Base-by-base conservation (phyloP, 2,113 vertebrate species). In the Malurus elegans region DNA sequence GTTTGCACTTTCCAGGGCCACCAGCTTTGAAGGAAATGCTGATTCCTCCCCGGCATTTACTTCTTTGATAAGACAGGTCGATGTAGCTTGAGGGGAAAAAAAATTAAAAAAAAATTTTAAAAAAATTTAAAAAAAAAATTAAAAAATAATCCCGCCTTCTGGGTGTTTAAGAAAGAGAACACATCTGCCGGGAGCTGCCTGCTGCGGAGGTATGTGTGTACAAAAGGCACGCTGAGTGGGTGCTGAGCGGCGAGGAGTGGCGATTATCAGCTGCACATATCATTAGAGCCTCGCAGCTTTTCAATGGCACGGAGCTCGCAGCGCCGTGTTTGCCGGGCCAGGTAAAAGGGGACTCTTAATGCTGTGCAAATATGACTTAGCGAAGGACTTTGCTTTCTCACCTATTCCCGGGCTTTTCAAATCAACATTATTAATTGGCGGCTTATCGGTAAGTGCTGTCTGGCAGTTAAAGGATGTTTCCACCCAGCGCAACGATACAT, bases 381-480 rank as follows among this genome's bases (percentile, higher is more conserved):
- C 90, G 18, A 96, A 97, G 97, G 96, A 96, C 97, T 97, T 97
- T 86, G 96, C 96, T 94, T 96, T 97, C 97, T 97, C 97, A 96
- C 97, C 96, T 96, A 84, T 95, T 97, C 90, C 70, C 67, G 79
- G 36, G 93, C 97, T 96, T 96, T 97, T 97, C 96, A 96, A 94
- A 95, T 95, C 75, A 79, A 75, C 91, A 92, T 97, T 97, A 96
- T 90, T 97, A 96, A 97, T 96, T 88, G 96, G 95, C 1, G 73
- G 87, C 97, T 98, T 98, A 98, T 97, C 98, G 40, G 45, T 83
- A 88, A 97, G 97, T 86, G 93, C 96, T 95, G 96, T 96, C 98
- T 97, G 97, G 97, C 89, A 85, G 96, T 90, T 96, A 88, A 96
- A 97, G 95, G 97, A 97, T 97, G 97, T 97, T 98, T 98, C 98